Evolutionary conservation across 2,797 vertebrate genomes (phyloP), one percentile per base, ranked within the genome.

Genomic region (Phrynocephalus forsythii): DNA sequence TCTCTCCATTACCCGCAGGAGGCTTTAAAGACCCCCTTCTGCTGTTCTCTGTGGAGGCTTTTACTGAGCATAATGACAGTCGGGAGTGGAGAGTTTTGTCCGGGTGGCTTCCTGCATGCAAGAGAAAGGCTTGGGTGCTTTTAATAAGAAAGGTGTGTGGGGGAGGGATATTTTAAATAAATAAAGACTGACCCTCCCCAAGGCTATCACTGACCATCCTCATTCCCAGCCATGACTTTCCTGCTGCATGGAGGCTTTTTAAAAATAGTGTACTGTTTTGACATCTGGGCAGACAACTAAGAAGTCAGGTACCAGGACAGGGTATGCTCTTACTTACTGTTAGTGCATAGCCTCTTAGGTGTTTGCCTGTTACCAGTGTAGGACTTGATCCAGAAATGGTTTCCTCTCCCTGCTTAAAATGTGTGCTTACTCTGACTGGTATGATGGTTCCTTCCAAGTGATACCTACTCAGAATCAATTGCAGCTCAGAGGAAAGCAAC

Each of bases 401-500:
- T 44, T 11, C 33, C 33, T 15, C 30, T 20, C 22, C 72, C 18
- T 38, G 30, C 15, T 81, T 66, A 11, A 38, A 78, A 28, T 26
- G 6, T 85, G 52, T 52, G 16, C 18, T 67, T 13, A 60, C 6
- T 20, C 6, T 67, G 52, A 83, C 82, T 84, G 50, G 60, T 5
- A 73, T 86, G 82, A 33, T 48, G 88, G 52, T 68, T 75, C 22
- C 13, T 77, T 72, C 60, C 18, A 72, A 72, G 88, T 63, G 44
- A 88, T 84, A 76, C 67, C 33, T 33, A 81, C 84, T 89, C 30
- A 78, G 22, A 69, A 76, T 67, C 5, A 84, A 80, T 69, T 80
- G 5, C 67, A 68, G 75, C 3, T 2, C n/a, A 6, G 15, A 16
- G 13, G 30, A 83, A 33, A 33, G n/a, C 48, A 30, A 33, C n/a